These are phyloP conservation scores for Melanotaenia boesemani DNA, from an alignment of 2,797 vertebrate species.

Conservation along the genomic window DNA sequence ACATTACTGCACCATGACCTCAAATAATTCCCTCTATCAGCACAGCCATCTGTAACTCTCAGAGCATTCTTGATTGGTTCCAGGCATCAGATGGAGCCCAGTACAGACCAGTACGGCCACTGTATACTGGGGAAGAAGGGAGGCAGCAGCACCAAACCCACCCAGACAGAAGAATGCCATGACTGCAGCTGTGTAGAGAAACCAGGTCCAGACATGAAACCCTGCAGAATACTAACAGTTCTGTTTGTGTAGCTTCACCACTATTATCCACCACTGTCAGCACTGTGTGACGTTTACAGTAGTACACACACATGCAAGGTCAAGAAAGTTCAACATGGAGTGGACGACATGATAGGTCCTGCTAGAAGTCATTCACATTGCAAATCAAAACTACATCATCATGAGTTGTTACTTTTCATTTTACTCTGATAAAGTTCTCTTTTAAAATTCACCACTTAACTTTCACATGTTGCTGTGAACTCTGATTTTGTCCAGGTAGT, in stretches of 20 bases:
- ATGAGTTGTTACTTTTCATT: constrained; percentile 26
- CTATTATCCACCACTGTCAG: constrained; percentile 31
- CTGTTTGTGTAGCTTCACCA: constrained; percentile 18
- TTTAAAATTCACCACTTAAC: background rate
- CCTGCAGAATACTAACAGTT: constrained; percentile 17
- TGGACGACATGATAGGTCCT: constrained; percentile 20
- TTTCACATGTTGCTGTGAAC: background rate
- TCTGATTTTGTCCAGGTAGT: background rate
- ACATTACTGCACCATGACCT: background rate
- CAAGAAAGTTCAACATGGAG: constrained; percentile 56
- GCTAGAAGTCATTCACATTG: constrained; percentile 59
- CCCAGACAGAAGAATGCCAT: constrained; percentile 90
- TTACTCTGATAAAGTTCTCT: constrained; percentile 36
- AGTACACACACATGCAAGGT: constrained; percentile 42
- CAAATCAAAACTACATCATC: constrained; percentile 32
- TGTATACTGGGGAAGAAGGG: constrained; percentile 71
- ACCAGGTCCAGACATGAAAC: constrained; percentile 21
- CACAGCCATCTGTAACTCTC: background rate
- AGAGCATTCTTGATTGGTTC: constrained; percentile 51
- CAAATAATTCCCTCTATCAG: background rate
- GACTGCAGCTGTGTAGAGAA: constrained; percentile 90
- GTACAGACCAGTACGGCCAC: constrained; percentile 82
- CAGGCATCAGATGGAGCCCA: constrained; percentile 73
- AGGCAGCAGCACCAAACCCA: constrained; percentile 78
- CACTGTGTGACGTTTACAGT: constrained; percentile 32